Evolutionary conservation across 2,888 invertebrate species (phyloP), one percentile per base, ranked within the genome.

Genomic region (Parelbella ahira): DNA sequence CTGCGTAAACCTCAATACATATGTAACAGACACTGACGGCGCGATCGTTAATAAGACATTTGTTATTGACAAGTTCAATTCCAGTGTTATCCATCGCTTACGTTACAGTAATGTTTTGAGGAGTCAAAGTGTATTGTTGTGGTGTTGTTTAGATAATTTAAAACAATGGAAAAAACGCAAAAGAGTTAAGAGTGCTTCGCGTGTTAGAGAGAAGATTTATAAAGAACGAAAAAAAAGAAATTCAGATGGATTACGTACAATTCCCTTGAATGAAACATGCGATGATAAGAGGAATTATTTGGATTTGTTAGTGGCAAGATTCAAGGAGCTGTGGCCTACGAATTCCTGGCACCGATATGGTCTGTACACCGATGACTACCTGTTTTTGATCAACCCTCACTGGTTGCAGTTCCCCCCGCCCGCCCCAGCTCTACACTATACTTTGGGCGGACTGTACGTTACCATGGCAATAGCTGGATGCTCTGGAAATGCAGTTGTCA

Each of bases 391-490:
- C 45, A 92, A 94, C 72, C 69, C 81, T 0, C 92, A 93, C 66
- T 94, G 94, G 94, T 68, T 94, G 56, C 68, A 86, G 49, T 94
- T 91, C 62, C 80, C 88, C 6, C 93, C 93, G 0, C 92, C 93
- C 0, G 65, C 80, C 2, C 80, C 88, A 4, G 58, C 62, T 3
- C 71, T 89, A 19, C 91, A 92, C 62, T 91, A 91, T 56, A 67
- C 83, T 0, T 73, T 94, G 48, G 93, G 90, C 4, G 74, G 76
- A 6, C 58, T 93, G 13, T 93, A 94, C 64, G 63, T 90, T 11
- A 56, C 91, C 18, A 86, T 94, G 60, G 89, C 91, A 69, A 60
- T 88, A 1, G 67, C 91, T 18, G 94, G 94, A 4, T 82, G 90
- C 41, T 78, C 88, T 23, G 94, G 94, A 37, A 94, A 94, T 64